Percentiles rank a stretch among this genome's conserved stretches.
Conservation (phyloP, 2,888 invertebrate genomes). For the Acronicta leporina region DNA sequence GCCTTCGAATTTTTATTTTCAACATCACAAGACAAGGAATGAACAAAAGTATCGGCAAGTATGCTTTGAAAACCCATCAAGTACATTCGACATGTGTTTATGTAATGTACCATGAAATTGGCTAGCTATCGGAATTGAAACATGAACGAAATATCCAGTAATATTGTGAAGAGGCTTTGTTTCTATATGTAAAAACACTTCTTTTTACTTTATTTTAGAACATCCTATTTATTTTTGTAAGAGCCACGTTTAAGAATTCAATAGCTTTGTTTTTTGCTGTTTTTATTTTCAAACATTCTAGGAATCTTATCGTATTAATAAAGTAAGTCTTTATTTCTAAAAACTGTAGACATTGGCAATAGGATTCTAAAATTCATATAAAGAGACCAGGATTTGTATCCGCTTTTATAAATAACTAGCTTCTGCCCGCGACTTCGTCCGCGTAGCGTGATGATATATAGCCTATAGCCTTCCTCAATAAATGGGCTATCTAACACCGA, state of each 20-base stretch:
- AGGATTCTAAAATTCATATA: too few relatives aligned
- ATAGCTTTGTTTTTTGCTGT: conserved; percentile 17
- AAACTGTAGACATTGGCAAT: too few relatives aligned
- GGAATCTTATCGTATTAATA: neutral
- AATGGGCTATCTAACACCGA: too few relatives aligned
- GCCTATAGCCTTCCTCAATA: too few relatives aligned
- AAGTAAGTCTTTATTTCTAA: too few relatives aligned
- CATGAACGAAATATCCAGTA: conserved; percentile 53
- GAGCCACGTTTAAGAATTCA: conserved; percentile 28
- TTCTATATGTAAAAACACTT: conserved; percentile 32
- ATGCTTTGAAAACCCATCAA: conserved; percentile 39
- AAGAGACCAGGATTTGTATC: too few relatives aligned
- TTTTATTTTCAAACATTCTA: conserved; percentile 4
- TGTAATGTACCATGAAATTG: conserved; percentile 65
- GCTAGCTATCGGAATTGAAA: conserved; percentile 60
- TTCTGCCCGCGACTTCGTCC: too few relatives aligned
- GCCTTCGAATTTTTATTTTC: neutral
- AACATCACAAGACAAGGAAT: conserved; percentile 30
- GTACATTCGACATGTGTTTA: conserved; percentile 57
- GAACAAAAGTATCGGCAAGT: conserved; percentile 36
- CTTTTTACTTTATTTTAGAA: conserved; percentile 15
- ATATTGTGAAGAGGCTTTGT: conserved; percentile 49
- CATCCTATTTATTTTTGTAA: conserved; percentile 45
- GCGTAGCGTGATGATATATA: too few relatives aligned
- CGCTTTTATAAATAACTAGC: too few relatives aligned